Base-by-base conservation (phyloP, 2,797 vertebrate species). In the Aselliscus stoliczkanus region DNA sequence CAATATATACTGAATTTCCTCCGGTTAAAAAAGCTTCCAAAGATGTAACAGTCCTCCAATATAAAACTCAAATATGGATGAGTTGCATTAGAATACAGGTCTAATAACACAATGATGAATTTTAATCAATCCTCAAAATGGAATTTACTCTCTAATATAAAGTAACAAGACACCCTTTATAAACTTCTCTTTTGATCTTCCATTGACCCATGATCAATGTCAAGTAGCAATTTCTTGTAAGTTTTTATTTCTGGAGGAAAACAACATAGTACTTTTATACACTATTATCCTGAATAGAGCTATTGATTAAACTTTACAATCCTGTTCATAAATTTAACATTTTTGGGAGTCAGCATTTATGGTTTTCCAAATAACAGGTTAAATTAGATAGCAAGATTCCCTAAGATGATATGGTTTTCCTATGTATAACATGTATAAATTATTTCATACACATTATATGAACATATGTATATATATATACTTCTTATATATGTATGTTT, bases 101-200 rank as follows among this genome's bases (percentile, higher is more conserved):
- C 21, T 89, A 95, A 87, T 89, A 75, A 88, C 29, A 88, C 93
- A 96, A 67, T 44, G 72, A 62, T 62, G 31, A 65, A 70, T 92
- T 93, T 94, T 89, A 83, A 50, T 96, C 87, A 44, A 84, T 6
- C 25, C 54, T 89, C 83, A 47, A 84, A 92, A 79, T 90, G 25
- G 18, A 84, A 94, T 81, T 64, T 92, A 91, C 73, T 87, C 52
- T 89, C 70, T 89, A 94, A 92, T 52, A 75, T 60, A 82, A 94
- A 89, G 65, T 5, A 83, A 90, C 58, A 94, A 56, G 20, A 88
- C 14, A 62, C 13, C 17, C 13, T 90, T 88, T 82, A 84, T 25
- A 89, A 90, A 83, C 23, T 72, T 42, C n/a, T 58, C 21, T 88
- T 96, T 88, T 72, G n/a, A 94, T 83, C 47, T 95, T 94, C 64